These are phyloP conservation scores for Aricia artaxerxes DNA, from an alignment of 2,888 invertebrate genomes.

Conservation along the genomic window DNA sequence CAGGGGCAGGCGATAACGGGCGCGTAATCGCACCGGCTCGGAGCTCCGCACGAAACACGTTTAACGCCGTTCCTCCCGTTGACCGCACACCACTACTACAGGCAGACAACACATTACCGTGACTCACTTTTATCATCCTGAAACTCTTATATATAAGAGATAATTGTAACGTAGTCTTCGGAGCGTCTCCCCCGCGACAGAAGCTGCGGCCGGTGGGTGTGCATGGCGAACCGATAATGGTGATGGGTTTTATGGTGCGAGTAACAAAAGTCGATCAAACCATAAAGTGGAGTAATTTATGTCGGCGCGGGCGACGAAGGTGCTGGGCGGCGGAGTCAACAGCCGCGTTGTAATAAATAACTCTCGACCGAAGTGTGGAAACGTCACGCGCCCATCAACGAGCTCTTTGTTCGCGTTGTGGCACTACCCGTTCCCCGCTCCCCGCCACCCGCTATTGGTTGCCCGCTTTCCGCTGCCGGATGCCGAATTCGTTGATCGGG, in stretches of 20 bases:
- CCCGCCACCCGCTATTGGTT: background rate
- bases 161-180: too few species aligned
- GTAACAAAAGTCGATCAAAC: background rate
- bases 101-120: background rate
- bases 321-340: background rate
- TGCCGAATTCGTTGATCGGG: background rate
- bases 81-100: background rate
- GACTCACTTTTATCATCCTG: background rate
- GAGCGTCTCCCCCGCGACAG: too few species aligned
- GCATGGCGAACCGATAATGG: background rate
- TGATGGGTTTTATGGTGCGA: background rate
- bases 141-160: too few species aligned
- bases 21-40: constrained; percentile 30
- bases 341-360: constrained; percentile 6
- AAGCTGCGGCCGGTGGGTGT: background rate
- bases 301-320: background rate
- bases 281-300: background rate
- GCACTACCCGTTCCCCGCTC: background rate
- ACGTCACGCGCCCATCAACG: background rate
- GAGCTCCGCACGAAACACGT: background rate
- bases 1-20: constrained; percentile 36
- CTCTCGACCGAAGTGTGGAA: background rate
- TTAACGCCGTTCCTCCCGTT: background rate
- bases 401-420: background rate
- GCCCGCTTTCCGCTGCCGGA: background rate